phyloP scores from a whole-genome alignment of 2,797 vertebrate species.

The Eulemur rubriventer region DNA sequence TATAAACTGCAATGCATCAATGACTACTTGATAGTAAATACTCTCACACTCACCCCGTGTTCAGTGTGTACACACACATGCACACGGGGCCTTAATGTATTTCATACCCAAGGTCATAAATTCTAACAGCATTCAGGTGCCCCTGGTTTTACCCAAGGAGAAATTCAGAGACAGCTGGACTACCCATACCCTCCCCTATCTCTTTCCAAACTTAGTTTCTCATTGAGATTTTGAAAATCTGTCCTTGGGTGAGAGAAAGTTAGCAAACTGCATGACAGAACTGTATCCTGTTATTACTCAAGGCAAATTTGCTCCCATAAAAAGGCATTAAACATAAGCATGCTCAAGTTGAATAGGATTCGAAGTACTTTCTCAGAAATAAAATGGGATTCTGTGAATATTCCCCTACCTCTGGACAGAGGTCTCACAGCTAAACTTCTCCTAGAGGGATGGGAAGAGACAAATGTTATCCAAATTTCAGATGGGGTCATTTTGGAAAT shows the following conservation, averaged over 20 bases:
- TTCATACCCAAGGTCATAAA: neutral
- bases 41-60: neutral
- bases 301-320: slow-evolving; percentile 48
- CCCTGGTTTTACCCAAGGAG: neutral
- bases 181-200: neutral
- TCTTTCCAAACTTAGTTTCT: neutral
- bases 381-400: neutral
- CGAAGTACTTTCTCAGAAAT: neutral
- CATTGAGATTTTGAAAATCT: neutral
- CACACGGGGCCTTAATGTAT: neutral
- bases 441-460: neutral
- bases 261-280: neutral
- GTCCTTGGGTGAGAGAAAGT: neutral
- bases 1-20: neutral
- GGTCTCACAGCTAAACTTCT: neutral
- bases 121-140: neutral
- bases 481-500: neutral
- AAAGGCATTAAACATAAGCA: neutral
- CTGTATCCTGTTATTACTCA: slow-evolving; percentile 1
- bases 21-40: neutral
- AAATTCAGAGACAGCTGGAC: neutral
- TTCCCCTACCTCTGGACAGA: neutral
- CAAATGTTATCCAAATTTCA: slow-evolving; percentile 45
- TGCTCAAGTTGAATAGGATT: neutral
- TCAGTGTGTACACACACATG: neutral